A percentile compares a stretch with the other conserved stretches of the same genome.
Evolutionary conservation across 2,797 vertebrate species (phyloP).

Genomic region (Chromobotia macracanthus): DNA sequence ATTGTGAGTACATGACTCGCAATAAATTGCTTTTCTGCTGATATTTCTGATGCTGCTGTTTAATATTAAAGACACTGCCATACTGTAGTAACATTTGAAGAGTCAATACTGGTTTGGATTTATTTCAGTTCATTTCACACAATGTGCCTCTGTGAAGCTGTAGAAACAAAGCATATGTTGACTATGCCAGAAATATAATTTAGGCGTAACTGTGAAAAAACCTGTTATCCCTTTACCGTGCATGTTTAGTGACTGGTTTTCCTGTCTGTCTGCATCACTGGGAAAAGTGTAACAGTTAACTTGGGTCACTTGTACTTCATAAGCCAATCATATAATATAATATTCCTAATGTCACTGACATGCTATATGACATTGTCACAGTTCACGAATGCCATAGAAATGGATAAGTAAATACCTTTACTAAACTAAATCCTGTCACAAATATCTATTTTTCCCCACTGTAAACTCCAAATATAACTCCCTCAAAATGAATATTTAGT

Average conservation of each 20-base stretch:
- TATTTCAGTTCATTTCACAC: conserved; percentile 12
- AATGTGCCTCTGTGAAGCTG: conserved; percentile 11
- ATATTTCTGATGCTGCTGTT: background rate
- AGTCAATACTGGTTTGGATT: conserved; percentile 10
- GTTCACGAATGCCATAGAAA: no score
- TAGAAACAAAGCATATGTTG: conserved; percentile 22
- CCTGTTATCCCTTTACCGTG: no score
- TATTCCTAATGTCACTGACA: no score
- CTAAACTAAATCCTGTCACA: no score
- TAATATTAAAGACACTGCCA: background rate
- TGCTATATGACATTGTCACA: no score
- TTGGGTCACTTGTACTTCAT: no score
- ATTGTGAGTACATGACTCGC: background rate
- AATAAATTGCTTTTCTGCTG: background rate
- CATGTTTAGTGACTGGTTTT: no score
- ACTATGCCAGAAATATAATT: conserved; percentile 8
- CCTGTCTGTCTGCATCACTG: no score
- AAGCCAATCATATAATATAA: no score
- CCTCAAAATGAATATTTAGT: background rate
- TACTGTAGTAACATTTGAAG: conserved; percentile 22
- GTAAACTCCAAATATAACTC: background rate
- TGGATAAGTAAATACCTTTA: no score
- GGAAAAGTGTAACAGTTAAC: no score
- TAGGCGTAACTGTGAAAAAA: background rate
- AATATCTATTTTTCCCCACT: background rate